Evolutionary conservation across 2,888 invertebrate genomes (phyloP), one percentile per base, ranked within the genome.

Genomic region (Perizoma flavofasciatum): DNA sequence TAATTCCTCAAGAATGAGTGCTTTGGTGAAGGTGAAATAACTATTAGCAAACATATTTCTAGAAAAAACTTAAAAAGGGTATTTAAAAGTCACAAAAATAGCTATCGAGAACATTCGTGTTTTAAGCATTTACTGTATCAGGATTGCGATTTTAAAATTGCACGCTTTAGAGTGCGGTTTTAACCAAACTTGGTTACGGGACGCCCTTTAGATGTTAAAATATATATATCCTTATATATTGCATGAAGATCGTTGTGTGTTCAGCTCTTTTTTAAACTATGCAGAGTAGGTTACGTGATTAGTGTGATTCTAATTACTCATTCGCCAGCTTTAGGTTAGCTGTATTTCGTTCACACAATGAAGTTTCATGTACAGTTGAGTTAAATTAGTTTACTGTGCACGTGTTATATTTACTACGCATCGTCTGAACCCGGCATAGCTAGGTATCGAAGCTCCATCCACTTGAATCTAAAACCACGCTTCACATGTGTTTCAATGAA

Each of bases 181-280:
- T 74, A 85, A 85, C 86, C 83, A 79, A 73, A 68, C 70, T 70
- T 72, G 83, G 85, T 85, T 66, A 71, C 70, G 85, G 87, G 76
- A 79, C 81, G 75, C 75, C 76, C 75, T 70, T 68, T 65, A 59
- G 69, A 64, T 71, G 58, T 62, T 66, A 66, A 67, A 67, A 67
- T 45, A 58, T 67, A 58, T 67, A 70, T 68, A 56, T 66, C 69
- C 67, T 72, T 70, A 71, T 66, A 79, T 72, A 70, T 55, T 81
- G 85, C 85, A 85, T 86, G 83, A 69, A 70, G 76, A 73, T 79
- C 75, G 77, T 78, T 77, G 66, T 77, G 67, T 79, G 79, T 77
- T 82, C 22, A 85, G 80, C 62, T 78, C 71, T 77, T 50, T n/a
- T 58, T 62, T 51, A 52, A 55, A 59, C 51, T 32, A 40, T 44